phyloP scores from a whole-genome alignment of 1,140 invertebrate genomes.

The Trichonephila clavipes region DNA sequence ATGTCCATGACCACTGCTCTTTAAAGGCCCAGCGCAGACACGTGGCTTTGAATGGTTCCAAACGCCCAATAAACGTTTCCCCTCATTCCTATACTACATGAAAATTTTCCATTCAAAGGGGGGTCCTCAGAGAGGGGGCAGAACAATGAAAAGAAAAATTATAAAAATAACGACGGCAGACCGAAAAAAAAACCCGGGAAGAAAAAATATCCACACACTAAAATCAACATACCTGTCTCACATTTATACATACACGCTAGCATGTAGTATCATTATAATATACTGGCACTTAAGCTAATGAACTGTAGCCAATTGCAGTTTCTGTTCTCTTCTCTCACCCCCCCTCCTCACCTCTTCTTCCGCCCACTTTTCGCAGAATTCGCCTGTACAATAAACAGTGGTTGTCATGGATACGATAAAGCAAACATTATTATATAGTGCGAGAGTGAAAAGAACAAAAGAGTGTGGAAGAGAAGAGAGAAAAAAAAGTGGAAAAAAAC shows the following conservation, averaged over 20 bases:
- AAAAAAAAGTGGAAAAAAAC: neutral
- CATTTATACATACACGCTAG: slow-evolving; percentile 40
- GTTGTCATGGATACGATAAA: slow-evolving; percentile 63
- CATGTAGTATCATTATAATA: slow-evolving; percentile 59
- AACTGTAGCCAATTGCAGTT: slow-evolving; percentile 62
- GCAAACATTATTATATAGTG: slow-evolving; percentile 74
- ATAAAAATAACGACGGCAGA: slow-evolving; percentile 37
- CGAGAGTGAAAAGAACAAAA: slow-evolving; percentile 50
- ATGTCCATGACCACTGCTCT: neutral
- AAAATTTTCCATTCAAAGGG: neutral
- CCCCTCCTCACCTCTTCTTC: neutral
- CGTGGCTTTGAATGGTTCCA: neutral
- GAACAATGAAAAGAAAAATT: slow-evolving; percentile 9
- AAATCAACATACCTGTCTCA: slow-evolving; percentile 57
- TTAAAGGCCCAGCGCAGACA: neutral
- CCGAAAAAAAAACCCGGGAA: neutral
- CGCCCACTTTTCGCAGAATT: slow-evolving; percentile 66
- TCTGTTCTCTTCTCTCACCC: neutral
- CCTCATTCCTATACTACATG: slow-evolving; percentile 5
- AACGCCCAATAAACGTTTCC: neutral
- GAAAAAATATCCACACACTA: slow-evolving; percentile 8
- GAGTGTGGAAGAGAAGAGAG: neutral
- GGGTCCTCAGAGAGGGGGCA: neutral
- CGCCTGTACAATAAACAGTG: slow-evolving; percentile 65
- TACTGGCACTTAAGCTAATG: slow-evolving; percentile 69